Conservation (phyloP, 2,797 vertebrate species). For the Vipera latastei region DNA sequence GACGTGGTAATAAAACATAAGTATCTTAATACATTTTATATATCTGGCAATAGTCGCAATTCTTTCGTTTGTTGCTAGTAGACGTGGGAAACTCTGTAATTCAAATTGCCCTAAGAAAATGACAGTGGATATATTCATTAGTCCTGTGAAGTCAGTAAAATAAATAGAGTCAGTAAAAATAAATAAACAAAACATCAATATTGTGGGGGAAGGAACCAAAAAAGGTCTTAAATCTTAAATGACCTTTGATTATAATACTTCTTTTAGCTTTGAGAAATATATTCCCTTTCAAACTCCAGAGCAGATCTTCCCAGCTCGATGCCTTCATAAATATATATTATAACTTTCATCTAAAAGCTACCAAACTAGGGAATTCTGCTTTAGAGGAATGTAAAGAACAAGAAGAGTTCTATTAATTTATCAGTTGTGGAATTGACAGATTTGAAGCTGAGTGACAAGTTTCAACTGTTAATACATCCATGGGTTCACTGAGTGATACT, state of each 20-base stretch:
- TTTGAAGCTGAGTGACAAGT: background rate
- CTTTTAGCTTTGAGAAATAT: background rate
- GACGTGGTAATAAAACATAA: background rate
- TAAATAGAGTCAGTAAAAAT: background rate
- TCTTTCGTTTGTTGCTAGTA: background rate
- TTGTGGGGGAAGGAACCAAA: background rate
- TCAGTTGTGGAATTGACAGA: background rate
- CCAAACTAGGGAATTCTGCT: background rate
- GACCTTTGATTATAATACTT: slow-evolving; percentile 15
- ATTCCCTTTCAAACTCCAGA: background rate
- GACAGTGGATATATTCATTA: background rate
- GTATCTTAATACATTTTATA: slow-evolving; percentile 6
- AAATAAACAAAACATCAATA: background rate
- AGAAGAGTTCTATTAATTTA: slow-evolving; percentile 13
- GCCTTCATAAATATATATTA: background rate
- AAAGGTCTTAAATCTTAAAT: background rate
- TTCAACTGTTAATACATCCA: background rate
- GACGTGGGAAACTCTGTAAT: slow-evolving; percentile 23
- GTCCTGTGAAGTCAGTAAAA: slow-evolving; percentile 1
- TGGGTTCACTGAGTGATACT: background rate
- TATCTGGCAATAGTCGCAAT: slow-evolving; percentile 50
- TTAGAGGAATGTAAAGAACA: background rate
- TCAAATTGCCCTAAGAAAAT: slow-evolving; percentile 7
- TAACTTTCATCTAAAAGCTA: background rate
- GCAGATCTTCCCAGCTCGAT: background rate